Conservation (phyloP, 2,113 vertebrate genomes). For the Cephalopholis sonnerati region DNA sequence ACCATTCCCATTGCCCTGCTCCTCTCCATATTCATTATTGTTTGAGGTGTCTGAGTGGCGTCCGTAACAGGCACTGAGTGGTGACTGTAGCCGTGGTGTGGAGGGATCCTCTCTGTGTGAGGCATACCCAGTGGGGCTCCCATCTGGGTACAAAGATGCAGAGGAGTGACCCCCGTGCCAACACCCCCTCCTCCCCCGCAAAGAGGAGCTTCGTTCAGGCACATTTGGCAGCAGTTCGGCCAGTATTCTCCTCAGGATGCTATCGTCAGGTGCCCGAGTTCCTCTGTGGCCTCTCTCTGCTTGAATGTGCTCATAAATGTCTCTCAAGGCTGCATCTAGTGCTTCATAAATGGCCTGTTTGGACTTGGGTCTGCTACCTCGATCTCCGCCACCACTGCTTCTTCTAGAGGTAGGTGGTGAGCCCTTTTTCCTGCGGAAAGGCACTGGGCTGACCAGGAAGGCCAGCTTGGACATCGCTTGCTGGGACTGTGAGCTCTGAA, state of each 20-base stretch:
- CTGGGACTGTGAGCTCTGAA: constrained; percentile 87
- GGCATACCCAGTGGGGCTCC: constrained; percentile 82
- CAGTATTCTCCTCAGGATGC: constrained; percentile 94
- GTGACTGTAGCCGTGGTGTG: constrained; percentile 84
- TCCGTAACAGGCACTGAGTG: constrained; percentile 91
- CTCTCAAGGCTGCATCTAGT: constrained; percentile 94
- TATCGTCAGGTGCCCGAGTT: constrained; percentile 91
- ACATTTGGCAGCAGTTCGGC: constrained; percentile 95
- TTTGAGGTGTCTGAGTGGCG: constrained; percentile 87
- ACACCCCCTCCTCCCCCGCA: constrained; percentile 84
- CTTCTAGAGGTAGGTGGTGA: constrained; percentile 88
- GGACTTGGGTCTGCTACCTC: constrained; percentile 83
- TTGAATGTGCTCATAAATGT: constrained; percentile 98
- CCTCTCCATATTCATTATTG: constrained; percentile 85
- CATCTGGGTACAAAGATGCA: constrained; percentile 74
- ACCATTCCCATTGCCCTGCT: constrained; percentile 85
- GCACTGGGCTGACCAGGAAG: constrained; percentile 98
- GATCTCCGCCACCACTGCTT: constrained; percentile 74
- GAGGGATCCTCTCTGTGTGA: constrained; percentile 82
- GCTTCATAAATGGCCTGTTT: constrained; percentile 94
- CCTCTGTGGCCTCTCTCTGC: constrained; percentile 89
- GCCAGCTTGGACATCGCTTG: constrained; percentile 96
- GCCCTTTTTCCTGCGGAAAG: constrained; percentile 97
- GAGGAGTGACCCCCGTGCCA: constrained; percentile 74
- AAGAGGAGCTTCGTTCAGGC: constrained; percentile 95